Evolutionary conservation across 2,888 invertebrate species (phyloP).

Genomic region (Augochlorella aurata): DNA sequence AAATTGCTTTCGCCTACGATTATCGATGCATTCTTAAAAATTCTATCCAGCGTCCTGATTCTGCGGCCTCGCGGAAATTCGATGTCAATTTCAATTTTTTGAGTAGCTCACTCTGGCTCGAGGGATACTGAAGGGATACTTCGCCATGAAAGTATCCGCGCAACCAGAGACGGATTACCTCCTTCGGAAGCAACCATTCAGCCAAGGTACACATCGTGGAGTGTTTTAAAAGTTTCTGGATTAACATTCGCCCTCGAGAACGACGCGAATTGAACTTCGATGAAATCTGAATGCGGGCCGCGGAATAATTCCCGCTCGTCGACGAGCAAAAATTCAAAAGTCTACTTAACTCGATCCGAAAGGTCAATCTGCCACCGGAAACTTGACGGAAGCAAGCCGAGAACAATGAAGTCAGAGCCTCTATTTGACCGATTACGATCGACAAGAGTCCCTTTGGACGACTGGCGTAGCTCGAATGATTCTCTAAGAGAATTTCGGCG

Average conservation of each 20-base stretch:
- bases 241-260: slow-evolving; percentile 23
- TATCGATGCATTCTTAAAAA: slow-evolving; percentile 10
- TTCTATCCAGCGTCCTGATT: not conserved
- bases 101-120: not conserved
- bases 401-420: slow-evolving; percentile 36
- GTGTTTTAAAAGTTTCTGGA: slow-evolving; percentile 21
- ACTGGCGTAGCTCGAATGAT: slow-evolving; percentile 25
- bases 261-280: slow-evolving; percentile 7
- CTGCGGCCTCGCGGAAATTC: not conserved
- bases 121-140: not conserved
- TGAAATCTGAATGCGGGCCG: slow-evolving; percentile 2
- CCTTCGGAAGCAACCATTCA: not conserved
- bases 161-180: slow-evolving; percentile 6
- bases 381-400: slow-evolving; percentile 39
- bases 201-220: slow-evolving; percentile 12
- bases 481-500: slow-evolving; percentile 28
- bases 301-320: slow-evolving; percentile 44
- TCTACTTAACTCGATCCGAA: slow-evolving; percentile 60
- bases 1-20: not conserved
- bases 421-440: slow-evolving; percentile 51
- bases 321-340: slow-evolving; percentile 50
- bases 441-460: slow-evolving; percentile 42
- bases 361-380: slow-evolving; percentile 56
- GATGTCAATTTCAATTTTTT: slow-evolving; percentile 9
- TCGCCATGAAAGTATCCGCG: slow-evolving; percentile 2